Base-by-base conservation (phyloP, 2,888 invertebrate species). In the Hoplodrina blanda region DNA sequence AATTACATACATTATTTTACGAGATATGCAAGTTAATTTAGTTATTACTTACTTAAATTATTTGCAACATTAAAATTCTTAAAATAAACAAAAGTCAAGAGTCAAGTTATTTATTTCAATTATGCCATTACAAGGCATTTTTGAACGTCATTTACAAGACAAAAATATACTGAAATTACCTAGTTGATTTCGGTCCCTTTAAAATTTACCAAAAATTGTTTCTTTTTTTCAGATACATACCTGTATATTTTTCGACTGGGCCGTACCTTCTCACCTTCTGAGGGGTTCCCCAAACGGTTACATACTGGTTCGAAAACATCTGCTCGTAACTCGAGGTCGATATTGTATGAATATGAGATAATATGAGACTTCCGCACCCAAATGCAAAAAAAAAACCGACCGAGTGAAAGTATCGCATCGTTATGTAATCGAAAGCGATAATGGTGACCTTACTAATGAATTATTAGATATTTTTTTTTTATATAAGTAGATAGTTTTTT, bases 251-350 rank as follows among this genome's bases (percentile, higher is more conserved):
- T 73, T 62, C 54, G 44, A 63, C 69, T 76, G 75, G 82, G 71
- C 87, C 85, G 77, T 81, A 84, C 78, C 46, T 17, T 5, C 46
- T 46, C 6, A 46, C 46, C 17, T 46, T 17, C 41, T 75, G 84
- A 83, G 81, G 82, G 81, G 82, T 82, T 79, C 86, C 87, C 88
- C 84, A 84, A 87, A 84, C 82, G 82, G 90, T 88, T 81, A 82
- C 90, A 88, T 95, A 95, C 95, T 89, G 94, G 91, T 91, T 84
- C 83, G 76, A 70, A 89, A 91, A 93, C 95, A 95, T 95, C 95
- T 95, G 95, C 89, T 90, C 83, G 81, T 81, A 81, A 82, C 72
- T 69, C 73, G 73, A 84, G 77, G 69, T 73, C 73, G 77, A 85
- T 83, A 81, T 75, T 79, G 75, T 81, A 84, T 20, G 41, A 41